Percentiles rank a stretch among this genome's conserved stretches.
phyloP scores from a whole-genome alignment of 2,113 vertebrate genomes.

The Sigmodon hispidus region DNA sequence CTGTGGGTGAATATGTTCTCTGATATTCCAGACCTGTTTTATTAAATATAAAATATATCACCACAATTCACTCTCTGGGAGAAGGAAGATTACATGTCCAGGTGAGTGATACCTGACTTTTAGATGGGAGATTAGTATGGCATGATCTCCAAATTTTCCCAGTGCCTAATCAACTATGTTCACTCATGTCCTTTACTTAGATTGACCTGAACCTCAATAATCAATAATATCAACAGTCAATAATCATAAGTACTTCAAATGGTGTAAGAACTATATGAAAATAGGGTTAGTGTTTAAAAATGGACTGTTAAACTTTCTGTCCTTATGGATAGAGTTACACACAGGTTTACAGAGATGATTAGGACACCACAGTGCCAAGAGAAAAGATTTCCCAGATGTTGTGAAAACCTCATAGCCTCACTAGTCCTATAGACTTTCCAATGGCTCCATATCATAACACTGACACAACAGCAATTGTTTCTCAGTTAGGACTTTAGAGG shows the following conservation, averaged over 20 bases:
- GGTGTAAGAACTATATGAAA: neutral
- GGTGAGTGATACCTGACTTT: neutral
- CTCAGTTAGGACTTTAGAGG: neutral
- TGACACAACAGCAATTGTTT: neutral
- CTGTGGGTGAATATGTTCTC: too few species aligned
- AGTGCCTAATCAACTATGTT: neutral
- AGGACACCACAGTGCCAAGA: neutral
- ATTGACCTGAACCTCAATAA: neutral
- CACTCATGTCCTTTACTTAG: neutral
- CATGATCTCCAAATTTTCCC: neutral
- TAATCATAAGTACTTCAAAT: neutral
- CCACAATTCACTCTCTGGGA: neutral
- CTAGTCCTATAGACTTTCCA: neutral
- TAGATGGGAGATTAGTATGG: neutral
- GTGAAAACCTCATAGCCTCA: neutral
- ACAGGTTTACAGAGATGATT: neutral
- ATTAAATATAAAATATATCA: too few species aligned
- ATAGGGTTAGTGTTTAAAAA: neutral
- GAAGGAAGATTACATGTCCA: neutral
- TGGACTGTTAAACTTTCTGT: neutral
- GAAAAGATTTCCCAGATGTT: neutral
- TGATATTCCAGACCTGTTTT: too few species aligned
- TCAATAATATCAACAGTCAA: too few species aligned
- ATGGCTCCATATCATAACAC: neutral
- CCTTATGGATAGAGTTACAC: neutral